Evolutionary conservation across 2,888 invertebrate species (phyloP), one percentile per base, ranked within the genome.

Genomic region (Timandra comae): DNA sequence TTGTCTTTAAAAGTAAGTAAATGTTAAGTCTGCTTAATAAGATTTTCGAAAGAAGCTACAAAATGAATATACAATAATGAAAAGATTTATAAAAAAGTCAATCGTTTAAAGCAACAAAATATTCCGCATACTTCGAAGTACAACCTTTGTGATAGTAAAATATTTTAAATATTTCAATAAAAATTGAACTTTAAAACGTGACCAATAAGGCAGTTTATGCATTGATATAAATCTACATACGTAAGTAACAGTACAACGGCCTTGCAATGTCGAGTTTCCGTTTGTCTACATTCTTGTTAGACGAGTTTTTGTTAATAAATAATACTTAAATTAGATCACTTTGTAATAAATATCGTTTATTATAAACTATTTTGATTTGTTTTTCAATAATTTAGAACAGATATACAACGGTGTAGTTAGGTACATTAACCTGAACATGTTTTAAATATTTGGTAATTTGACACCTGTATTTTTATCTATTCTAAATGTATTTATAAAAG

Each of bases 211-310:
- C 9, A 32, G 8, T 27, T 25, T 33, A 31, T 46, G 22, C 24
- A 28, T 20, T 12, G 46, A 53, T 54, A 60, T 46, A 59, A 62
- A 63, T 69, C 68, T 65, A 64, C 59, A 65, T 69, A 65, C 50
- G 51, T 46, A 58, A 63, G 66, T 73, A 71, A 71, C 68, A 65
- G 70, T 63, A 63, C 38, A 52, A 52, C 69, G 79, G 61, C 80
- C 82, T 81, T 81, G 81, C 69, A 61, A 57, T 73, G 75, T 76
- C 80, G 59, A 58, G 70, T 76, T 78, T 76, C 80, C 74, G 47
- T 35, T 16, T 30, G 67, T 61, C 62, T 60, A 64, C 72, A 71
- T 72, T 74, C 77, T 68, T 70, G 60, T 56, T 60, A 61, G 49
- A 59, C 56, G 58, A 45, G 56, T 53, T 43, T 16, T 11, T 11